These are phyloP conservation scores for Helarctos malayanus DNA, from an alignment of 2,797 vertebrate species.

Conservation along the genomic window DNA sequence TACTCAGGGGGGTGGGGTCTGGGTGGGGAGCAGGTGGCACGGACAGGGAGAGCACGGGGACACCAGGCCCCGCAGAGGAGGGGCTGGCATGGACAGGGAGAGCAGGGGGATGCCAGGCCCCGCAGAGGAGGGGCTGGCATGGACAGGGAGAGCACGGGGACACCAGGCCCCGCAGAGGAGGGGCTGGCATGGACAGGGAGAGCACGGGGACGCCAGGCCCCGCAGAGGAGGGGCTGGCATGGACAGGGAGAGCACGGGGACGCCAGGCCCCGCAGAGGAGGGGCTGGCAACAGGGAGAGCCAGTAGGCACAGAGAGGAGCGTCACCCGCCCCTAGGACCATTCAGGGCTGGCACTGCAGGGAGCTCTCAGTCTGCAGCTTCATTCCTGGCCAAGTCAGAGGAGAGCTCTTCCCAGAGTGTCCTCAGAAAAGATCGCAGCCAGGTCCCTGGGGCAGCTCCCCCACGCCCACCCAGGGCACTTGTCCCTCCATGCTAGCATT, in stretches of 20 bases:
- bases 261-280: no score
- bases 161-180: no score
- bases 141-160: no score
- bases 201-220: no score
- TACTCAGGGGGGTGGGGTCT: neutral
- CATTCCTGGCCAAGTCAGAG: neutral
- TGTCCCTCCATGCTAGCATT: neutral
- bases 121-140: no score
- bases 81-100: no score
- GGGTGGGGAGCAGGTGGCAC: neutral
- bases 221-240: no score
- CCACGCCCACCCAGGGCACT: no score
- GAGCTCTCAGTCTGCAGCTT: no score
- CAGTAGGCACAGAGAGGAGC: neutral
- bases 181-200: neutral
- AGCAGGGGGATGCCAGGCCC: no score
- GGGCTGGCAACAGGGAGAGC: neutral
- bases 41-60: neutral
- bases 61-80: neutral
- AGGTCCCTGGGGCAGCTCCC: neutral
- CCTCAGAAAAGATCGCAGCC: neutral
- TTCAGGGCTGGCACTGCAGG: neutral
- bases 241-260: neutral
- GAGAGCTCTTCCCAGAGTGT: neutral
- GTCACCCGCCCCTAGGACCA: no score